Evolutionary conservation across 2,797 vertebrate genomes (phyloP).

Genomic region (Darevskia mixta): DNA sequence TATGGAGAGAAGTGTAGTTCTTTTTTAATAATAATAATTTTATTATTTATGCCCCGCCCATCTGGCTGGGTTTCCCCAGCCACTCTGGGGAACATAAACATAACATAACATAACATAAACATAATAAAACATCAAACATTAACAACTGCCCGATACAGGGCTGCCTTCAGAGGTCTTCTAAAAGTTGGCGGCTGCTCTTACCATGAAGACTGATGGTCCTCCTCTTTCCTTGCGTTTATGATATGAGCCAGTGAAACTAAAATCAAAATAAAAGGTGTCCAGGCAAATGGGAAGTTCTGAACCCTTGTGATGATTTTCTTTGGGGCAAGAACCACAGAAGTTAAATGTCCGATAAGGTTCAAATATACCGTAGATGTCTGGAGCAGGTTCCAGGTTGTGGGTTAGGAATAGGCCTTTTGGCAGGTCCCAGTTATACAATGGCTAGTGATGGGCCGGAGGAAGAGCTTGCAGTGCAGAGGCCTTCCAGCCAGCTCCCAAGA

Average conservation of each 20-base stretch:
- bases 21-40: too few species aligned
- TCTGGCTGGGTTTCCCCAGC: too few species aligned
- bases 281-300: not conserved
- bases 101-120: too few species aligned
- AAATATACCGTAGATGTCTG: not conserved
- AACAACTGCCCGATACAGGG: too few species aligned
- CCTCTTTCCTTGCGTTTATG: not conserved
- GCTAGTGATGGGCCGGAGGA: not conserved
- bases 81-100: too few species aligned
- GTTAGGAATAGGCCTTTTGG: not conserved
- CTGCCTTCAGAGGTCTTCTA: too few species aligned
- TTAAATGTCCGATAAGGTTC: not conserved
- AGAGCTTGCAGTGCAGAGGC: not conserved
- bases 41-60: too few species aligned
- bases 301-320: not conserved
- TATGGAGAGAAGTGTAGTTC: too few species aligned
- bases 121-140: too few species aligned
- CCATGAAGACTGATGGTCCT: too few species aligned
- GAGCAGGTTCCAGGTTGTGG: not conserved
- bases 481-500: not conserved
- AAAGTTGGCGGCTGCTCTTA: too few species aligned
- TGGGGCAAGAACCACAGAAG: not conserved
- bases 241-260: not conserved
- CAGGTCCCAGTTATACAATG: not conserved
- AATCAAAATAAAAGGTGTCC: not conserved